phyloP scores from a whole-genome alignment of 2,888 invertebrate genomes.

The Drosophila prolongata region DNA sequence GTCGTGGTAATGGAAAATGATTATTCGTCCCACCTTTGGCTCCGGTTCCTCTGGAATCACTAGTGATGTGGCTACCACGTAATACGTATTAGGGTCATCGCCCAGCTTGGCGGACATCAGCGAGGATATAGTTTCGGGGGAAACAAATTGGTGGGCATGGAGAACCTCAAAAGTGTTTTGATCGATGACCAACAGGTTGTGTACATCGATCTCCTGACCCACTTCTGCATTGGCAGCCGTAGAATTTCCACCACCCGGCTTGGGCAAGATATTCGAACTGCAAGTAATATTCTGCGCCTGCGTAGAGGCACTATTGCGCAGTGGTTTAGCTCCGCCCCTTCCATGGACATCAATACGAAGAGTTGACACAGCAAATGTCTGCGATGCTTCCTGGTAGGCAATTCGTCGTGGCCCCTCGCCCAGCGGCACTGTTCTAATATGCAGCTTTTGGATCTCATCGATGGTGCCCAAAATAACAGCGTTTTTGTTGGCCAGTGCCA shows the following conservation, averaged over 20 bases:
- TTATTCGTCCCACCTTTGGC: conserved; percentile 93
- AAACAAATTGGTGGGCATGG: conserved; percentile 96
- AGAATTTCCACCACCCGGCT: conserved; percentile 84
- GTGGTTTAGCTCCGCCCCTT: conserved; percentile 88
- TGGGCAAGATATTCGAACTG: conserved; percentile 86
- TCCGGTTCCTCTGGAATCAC: conserved; percentile 98
- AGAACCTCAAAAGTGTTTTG: conserved; percentile 98
- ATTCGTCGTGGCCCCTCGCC: conserved; percentile 97
- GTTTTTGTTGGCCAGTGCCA: conserved; percentile 84
- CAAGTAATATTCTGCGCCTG: conserved; percentile 88
- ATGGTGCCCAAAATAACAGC: conserved; percentile 95
- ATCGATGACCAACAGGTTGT: conserved; percentile 95
- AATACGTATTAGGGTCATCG: conserved; percentile 96
- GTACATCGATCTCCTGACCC: conserved; percentile 95
- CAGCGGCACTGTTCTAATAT: conserved; percentile 97
- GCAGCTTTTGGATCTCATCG: conserved; percentile 99
- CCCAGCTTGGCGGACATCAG: conserved; percentile 95
- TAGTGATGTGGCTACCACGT: conserved; percentile 96
- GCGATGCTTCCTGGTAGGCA: conserved; percentile 96
- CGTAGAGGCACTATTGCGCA: conserved; percentile 91
- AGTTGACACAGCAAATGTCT: conserved; percentile 97
- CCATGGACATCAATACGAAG: conserved; percentile 95
- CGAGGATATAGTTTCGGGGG: conserved; percentile 95
- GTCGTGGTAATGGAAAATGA: conserved; percentile 95
- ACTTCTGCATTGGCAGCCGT: conserved; percentile 83